Evolutionary conservation across 2,888 invertebrate genomes (phyloP).

Genomic region (Zaprionus bogoriensis): DNA sequence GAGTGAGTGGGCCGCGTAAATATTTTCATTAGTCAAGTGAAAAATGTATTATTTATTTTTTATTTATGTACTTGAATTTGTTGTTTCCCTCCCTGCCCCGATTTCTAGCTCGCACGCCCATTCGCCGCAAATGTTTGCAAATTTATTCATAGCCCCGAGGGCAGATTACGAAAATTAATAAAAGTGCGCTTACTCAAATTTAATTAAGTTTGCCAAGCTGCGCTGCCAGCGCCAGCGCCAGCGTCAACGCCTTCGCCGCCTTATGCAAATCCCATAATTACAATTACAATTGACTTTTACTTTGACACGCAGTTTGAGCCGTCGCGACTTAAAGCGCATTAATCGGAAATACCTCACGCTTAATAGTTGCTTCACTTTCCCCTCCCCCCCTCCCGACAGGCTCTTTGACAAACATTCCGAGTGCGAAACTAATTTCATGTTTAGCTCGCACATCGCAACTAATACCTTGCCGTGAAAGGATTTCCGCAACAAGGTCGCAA

Average conservation of each 20-base stretch:
- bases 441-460: conserved; percentile 14
- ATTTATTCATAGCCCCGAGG: conserved; percentile 60
- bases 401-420: neutral
- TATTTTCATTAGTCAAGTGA: conserved; percentile 70
- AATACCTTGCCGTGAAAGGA: conserved; percentile 40
- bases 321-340: conserved; percentile 3
- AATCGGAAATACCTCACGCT: conserved; percentile 28
- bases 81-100: conserved; percentile 4
- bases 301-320: neutral
- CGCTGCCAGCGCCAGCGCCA: no score
- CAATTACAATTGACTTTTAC: conserved; percentile 53
- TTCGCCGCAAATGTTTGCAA: conserved; percentile 19
- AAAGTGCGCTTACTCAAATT: conserved; percentile 58
- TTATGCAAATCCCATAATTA: conserved; percentile 52
- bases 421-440: conserved; percentile 12
- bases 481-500: conserved; percentile 49
- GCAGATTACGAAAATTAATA: conserved; percentile 64
- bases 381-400: no score
- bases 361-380: no score
- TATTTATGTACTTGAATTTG: conserved; percentile 69
- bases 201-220: conserved; percentile 52
- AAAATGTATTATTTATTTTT: conserved; percentile 36
- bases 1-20: conserved; percentile 45
- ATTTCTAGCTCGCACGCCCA: no score
- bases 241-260: conserved; percentile 35